Base-by-base conservation (phyloP, 2,797 vertebrate genomes). In the Pagetopsis macropterus region DNA sequence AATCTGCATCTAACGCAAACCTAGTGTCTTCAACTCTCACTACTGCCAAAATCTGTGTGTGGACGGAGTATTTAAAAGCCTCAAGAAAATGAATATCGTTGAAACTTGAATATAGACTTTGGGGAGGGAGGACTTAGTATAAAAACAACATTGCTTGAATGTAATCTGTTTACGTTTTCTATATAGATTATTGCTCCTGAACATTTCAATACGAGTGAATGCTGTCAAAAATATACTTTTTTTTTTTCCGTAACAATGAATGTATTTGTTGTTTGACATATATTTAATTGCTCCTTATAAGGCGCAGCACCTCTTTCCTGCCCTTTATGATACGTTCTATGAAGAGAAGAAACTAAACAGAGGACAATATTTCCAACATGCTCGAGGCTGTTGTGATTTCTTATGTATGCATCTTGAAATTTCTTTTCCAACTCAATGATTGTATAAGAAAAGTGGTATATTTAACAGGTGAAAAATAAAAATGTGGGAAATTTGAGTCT, bases 151-250 rank as follows among this genome's bases (percentile, higher is more conserved):
- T 88, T 88, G 87, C 90, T 91, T 92, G 94, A 95, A 95, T 95
- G 94, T 94, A 94, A 91, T 72, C 79, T 87, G 93, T 91, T 92
- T 90, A 90, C 90, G 33, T 79, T 95, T 94, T 91, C 72, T 91
- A 87, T 43, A 67, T 64, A 75, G 73, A 79, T 79, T 78, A 78
- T 85, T 79, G 65, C 78, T 86, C 89, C 78, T 54, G 70, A 85
- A 91, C 90, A 93, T 93, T 93, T 94, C 90, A 92, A 41, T 72
- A 80, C 40, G 70, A 83, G 78, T 72, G 78, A 88, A 76, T 70
- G 58, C 82, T 82, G 78, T 84, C 78, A 72, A 72, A 76, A 69
- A 68, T 37, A 49, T 66, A 9, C 33, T 80, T 83, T 87, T 80
- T 75, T 54, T 84, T 87, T 82, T 87, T 86, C 84, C 44, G 23